Evolutionary conservation across 2,113 vertebrate species (phyloP), one percentile per base, ranked within the genome.

Genomic region (Trichechus manatus): DNA sequence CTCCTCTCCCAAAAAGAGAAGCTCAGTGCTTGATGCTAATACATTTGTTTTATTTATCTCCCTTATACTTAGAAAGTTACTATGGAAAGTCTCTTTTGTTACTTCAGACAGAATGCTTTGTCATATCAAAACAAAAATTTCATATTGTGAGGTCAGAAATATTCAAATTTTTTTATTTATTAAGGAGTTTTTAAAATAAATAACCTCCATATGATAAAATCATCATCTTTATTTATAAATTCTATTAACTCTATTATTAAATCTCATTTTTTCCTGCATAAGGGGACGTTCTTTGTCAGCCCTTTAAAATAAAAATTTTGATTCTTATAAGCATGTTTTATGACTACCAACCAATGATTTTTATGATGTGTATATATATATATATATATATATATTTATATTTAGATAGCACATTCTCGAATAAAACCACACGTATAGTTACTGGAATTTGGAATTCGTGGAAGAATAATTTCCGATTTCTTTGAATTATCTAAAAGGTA

Each of bases 351-450:
- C 56, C 3, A 63, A 7, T 74, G 39, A 74, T 79, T 93, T 87
- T 96, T 80, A 68, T 50, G 6, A 84, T 47, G 53, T 56, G 15
- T 56, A 3, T 47, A 5, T 47, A 5, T 47, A 47, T 47, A 47
- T 47, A 47, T 47, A 89, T 3, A 44, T 29, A 42, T 33, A 36
- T 47, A 10, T 47, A 10, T 39, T 39, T 39, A 36, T 42, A 23
- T 29, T 85, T 89, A 95, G 33, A 50, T 87, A 23, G 83, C 19
- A 91, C 84, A 74, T 53, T 94, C 53, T 96, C 89, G 89, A 72
- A 50, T 64, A 56, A 95, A 89, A 42, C 6, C 81, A 50, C 15
- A 20, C 20, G 78, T 9, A 29, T 13, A 33, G 22, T n/a, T 72
- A 75, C 50, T 90, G 22, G 20, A 91, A 81, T 88, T 85, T 79